Evolutionary conservation across 2,113 vertebrate genomes (phyloP), one percentile per base, ranked within the genome.

Genomic region (Bubo blakistoni): DNA sequence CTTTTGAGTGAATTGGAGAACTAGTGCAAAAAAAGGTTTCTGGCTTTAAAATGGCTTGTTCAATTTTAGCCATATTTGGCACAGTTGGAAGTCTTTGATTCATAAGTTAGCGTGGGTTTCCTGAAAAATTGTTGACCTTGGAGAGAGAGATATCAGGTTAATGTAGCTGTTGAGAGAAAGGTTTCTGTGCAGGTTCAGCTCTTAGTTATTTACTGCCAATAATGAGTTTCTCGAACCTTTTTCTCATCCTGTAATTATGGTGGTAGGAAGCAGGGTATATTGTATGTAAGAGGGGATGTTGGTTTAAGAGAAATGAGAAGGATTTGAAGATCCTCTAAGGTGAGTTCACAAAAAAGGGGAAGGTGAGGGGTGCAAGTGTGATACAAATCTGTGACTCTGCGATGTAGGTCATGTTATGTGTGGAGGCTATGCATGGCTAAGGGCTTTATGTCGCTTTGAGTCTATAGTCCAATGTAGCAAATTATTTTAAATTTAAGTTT

Each of bases 391-490:
- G 44, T 38, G 71, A 2, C 70, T 62, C 13, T 46, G 44, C 2
- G 3, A 3, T n/a, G 34, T 18, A 13, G 58, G 36, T 58, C 47
- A 34, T 1, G 0, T 14, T 58, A 10, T 11, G 13, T 26, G 12
- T 57, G 67, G 32, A 47, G 47, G 32, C 30, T 63, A 3, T 9
- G 15, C 42, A 11, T 16, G 34, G 51, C 38, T 16, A 42, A 54
- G 55, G 59, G 18, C 1, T 69, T 86, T 30, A 2, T 62, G 26
- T 38, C 2, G 3, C 49, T 69, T 49, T 16, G 63, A 79, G n/a
- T 40, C 63, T 80, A 3, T 19, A 58, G 58, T 57, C 18, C 63
- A 30, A 1, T 27, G 17, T 34, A 71, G 51, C 11, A 66, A 83
- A 42, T 44, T 1, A 24, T 51, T 92, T 62, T 76, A 18, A 54